phyloP scores from a whole-genome alignment of 2,797 vertebrate genomes.

The Acipenser oxyrinchus region DNA sequence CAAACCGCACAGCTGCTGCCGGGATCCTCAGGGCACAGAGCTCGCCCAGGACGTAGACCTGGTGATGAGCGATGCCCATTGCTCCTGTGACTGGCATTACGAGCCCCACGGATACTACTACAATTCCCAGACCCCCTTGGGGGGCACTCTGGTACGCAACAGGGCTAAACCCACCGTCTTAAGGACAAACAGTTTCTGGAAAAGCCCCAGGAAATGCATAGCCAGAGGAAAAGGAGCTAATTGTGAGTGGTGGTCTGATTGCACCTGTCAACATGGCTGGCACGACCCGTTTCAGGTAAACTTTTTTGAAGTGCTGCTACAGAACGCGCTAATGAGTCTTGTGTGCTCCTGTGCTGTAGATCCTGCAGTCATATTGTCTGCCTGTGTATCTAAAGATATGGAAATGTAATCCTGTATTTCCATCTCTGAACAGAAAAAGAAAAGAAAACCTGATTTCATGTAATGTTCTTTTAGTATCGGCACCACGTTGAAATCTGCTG shows the following conservation, averaged over 20 bases:
- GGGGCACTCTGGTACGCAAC: conserved; percentile 50
- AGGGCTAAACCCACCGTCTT: conserved; percentile 45
- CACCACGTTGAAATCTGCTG: no score
- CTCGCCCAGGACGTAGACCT: conserved; percentile 30
- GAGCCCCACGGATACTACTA: conserved; percentile 45
- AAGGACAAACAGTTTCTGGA: conserved; percentile 58
- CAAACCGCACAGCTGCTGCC: conserved; percentile 64
- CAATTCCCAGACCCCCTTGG: conserved; percentile 37
- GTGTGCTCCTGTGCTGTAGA: not conserved
- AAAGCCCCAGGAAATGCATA: conserved; percentile 51
- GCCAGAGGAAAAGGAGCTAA: conserved; percentile 53
- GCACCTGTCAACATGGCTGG: conserved; percentile 66
- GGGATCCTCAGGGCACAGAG: conserved; percentile 48
- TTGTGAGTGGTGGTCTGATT: conserved; percentile 65
- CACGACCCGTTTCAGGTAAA: conserved; percentile 61
- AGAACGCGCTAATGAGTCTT: no score
- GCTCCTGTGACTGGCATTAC: conserved; percentile 65
- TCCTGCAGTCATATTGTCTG: not conserved
- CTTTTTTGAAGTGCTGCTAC: not conserved
- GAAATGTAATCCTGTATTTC: no score
- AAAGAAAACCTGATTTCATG: no score
- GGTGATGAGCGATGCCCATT: conserved; percentile 49
- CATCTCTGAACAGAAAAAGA: no score
- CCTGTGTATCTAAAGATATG: no score
- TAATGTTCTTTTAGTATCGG: no score